Evolutionary conservation across 2,113 vertebrate genomes (phyloP), one percentile per base, ranked within the genome.

Genomic region (Menura novaehollandiae): DNA sequence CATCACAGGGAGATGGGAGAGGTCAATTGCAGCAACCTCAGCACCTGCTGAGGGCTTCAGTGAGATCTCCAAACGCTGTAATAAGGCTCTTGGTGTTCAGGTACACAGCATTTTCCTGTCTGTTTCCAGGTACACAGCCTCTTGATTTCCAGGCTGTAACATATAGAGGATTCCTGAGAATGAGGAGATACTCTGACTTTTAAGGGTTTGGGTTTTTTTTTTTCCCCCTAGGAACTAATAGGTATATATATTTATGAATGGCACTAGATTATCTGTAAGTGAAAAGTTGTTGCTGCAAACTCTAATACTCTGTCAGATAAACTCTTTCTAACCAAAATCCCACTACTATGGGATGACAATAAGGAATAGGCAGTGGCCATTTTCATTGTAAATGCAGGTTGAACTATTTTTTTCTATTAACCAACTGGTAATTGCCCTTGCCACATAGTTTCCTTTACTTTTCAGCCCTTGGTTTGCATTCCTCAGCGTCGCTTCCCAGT

Each of bases 371-470:
- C 35, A 73, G 86, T 32, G 27, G 47, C 33, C 20, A 13, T 23
- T 56, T 58, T 60, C 37, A 9, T 37, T 86, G 46, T 77, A 84
- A 89, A 56, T 72, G 71, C 24, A 66, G 73, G 76, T 44, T 80
- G 64, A 89, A 59, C 46, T 47, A 10, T 60, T 88, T 88, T 67
- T 83, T 80, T 63, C 30, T 74, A 13, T 81, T 63, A 71, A 55
- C 68, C 67, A 33, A 11, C 39, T 37, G 37, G 62, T 91, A 95
- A 64, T 89, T 91, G 62, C 37, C 66, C 41, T 82, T 81, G 74
- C 87, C 46, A 7, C 93, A 60, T 92, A 91, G 91, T 89, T 95
- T 96, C 89, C 80, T 95, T 96, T 91, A 72, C 69, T 85, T 95
- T 91, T 87, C 77, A 89, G 77, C 46, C 32, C 41, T 85, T 41